Conservation (phyloP, 2,888 invertebrate species). For the Eupelmus urozonus region DNA sequence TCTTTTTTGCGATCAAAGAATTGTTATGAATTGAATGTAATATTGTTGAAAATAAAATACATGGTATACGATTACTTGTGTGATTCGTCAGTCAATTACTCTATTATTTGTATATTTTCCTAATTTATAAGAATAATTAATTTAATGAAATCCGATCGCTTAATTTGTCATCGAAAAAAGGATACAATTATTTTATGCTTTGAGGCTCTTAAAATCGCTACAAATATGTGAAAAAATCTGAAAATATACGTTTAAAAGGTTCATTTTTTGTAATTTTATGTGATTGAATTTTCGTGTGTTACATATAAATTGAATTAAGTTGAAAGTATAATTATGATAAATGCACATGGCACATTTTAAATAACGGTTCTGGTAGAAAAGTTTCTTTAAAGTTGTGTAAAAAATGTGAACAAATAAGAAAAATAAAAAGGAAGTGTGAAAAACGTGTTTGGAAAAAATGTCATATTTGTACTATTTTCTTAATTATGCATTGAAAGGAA, state of each 20-base stretch:
- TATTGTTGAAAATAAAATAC: neutral
- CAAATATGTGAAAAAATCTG: neutral
- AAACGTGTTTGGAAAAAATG: slow-evolving; percentile 13
- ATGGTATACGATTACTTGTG: neutral
- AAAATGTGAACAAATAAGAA: slow-evolving; percentile 1
- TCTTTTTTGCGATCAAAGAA: neutral
- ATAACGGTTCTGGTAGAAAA: slow-evolving; percentile 31
- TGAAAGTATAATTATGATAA: slow-evolving; percentile 6
- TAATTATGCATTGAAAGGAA: slow-evolving; percentile 16
- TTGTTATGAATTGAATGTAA: neutral
- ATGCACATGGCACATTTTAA: slow-evolving; percentile 31
- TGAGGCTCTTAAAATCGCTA: neutral
- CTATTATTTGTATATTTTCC: too few species aligned
- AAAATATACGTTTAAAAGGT: neutral
- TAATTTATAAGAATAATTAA: too few species aligned
- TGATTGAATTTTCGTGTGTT: slow-evolving; percentile 15
- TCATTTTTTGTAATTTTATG: slow-evolving; percentile 14
- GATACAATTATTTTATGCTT: neutral
- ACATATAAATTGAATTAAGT: slow-evolving; percentile 4
- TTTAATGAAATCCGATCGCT: too few species aligned
- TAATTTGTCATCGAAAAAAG: neutral
- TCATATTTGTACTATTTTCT: slow-evolving; percentile 44
- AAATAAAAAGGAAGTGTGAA: slow-evolving; percentile 16
- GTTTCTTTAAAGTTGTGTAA: slow-evolving; percentile 36
- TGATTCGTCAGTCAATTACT: neutral